Conservation (phyloP, 2,797 vertebrate species). For the Crenichthys baileyi region DNA sequence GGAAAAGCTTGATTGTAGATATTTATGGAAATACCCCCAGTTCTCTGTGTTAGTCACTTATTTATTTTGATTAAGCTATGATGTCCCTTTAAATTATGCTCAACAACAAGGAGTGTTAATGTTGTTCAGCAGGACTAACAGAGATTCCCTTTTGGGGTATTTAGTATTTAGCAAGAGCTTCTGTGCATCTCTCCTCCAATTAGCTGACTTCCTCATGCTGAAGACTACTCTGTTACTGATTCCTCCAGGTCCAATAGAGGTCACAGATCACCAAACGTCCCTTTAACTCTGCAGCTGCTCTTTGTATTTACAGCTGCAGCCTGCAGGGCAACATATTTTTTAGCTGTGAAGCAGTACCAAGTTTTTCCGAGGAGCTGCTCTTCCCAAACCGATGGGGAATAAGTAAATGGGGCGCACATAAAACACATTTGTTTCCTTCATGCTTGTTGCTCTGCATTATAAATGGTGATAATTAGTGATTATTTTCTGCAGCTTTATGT, state of each 20-base stretch:
- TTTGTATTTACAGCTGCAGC: slow-evolving; percentile 33
- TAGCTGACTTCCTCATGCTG: not conserved
- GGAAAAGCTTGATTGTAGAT: not conserved
- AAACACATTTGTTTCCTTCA: slow-evolving; percentile 40
- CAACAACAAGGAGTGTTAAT: not conserved
- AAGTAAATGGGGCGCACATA: not conserved
- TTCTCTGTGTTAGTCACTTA: not conserved
- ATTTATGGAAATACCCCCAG: not conserved
- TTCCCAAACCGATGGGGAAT: not conserved
- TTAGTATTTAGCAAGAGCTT: not conserved
- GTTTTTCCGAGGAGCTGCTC: not conserved
- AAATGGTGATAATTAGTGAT: slow-evolving; percentile 29
- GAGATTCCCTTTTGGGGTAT: not conserved
- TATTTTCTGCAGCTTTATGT: not conserved
- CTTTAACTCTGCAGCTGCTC: not conserved
- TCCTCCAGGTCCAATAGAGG: slow-evolving; percentile 16
- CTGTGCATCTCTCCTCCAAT: slow-evolving; percentile 17
- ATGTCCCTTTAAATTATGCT: not conserved
- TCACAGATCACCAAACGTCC: slow-evolving; percentile 14
- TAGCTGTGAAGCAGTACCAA: not conserved
- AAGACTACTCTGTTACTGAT: slow-evolving; percentile 3
- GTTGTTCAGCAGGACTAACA: not conserved
- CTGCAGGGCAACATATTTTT: not conserved
- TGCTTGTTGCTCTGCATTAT: slow-evolving; percentile 26
- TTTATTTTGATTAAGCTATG: not conserved